Evolutionary conservation across 2,888 invertebrate genomes (phyloP).

Genomic region (Mechanitis mazaeus): DNA sequence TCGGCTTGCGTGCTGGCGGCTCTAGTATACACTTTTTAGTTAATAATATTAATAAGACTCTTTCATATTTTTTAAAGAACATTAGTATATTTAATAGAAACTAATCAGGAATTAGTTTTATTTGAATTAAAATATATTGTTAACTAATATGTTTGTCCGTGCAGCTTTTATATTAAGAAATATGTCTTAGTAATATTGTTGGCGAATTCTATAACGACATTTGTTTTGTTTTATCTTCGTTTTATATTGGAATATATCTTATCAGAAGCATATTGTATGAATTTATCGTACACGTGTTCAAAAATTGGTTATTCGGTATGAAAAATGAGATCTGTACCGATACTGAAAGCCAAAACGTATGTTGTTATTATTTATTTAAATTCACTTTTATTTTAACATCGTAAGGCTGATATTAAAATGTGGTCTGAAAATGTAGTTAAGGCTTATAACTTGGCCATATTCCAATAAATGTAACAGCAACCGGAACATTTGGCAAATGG

Average conservation of each 20-base stretch:
- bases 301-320: not conserved
- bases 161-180: no score
- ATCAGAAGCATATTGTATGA: not conserved
- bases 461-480: constrained; percentile 32
- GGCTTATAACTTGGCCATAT: constrained; percentile 32
- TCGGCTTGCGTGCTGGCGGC: no score
- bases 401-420: constrained; percentile 16
- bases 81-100: no score
- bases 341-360: constrained; percentile 1
- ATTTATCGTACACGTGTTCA: constrained; percentile 2
- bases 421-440: constrained; percentile 11
- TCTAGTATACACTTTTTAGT: not conserved
- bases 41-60: no score
- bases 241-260: constrained; percentile 5
- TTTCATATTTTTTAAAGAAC: no score
- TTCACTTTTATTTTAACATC: constrained; percentile 13
- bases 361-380: constrained; percentile 8
- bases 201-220: no score
- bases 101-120: no score
- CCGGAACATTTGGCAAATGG: constrained; percentile 49
- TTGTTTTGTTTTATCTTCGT: not conserved
- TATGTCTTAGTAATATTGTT: no score
- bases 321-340: constrained; percentile 5
- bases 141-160: no score
- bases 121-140: no score